phyloP scores from a whole-genome alignment of 2,888 invertebrate species.

The Drosophila kambysellisi region DNA sequence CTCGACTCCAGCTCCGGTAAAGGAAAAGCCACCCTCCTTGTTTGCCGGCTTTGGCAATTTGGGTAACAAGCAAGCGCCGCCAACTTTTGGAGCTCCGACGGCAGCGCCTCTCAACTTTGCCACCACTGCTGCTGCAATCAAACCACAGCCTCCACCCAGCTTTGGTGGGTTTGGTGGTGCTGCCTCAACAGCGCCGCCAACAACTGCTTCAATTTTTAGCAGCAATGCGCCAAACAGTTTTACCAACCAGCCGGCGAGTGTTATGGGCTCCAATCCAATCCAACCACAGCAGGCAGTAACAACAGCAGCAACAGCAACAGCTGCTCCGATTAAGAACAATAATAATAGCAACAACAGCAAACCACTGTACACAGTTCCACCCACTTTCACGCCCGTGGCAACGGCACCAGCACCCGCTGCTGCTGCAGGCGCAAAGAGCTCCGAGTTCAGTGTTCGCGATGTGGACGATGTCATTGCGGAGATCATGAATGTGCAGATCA shows the following conservation, averaged over 20 bases:
- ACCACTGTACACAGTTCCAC: slow-evolving; percentile 80
- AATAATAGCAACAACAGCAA: slow-evolving; percentile 45
- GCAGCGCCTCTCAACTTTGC: slow-evolving; percentile 44
- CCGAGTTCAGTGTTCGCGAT: slow-evolving; percentile 48
- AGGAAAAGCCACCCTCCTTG: slow-evolving; percentile 66
- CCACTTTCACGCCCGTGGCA: slow-evolving; percentile 75
- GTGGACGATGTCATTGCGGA: slow-evolving; percentile 86
- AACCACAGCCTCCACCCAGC: slow-evolving; percentile 38
- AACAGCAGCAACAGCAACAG: neutral
- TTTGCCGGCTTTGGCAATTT: slow-evolving; percentile 54
- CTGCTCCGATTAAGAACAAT: slow-evolving; percentile 4
- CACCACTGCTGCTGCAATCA: slow-evolving; percentile 35
- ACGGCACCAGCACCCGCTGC: slow-evolving; percentile 10
- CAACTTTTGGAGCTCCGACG: slow-evolving; percentile 19
- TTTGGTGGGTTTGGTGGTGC: slow-evolving; percentile 48
- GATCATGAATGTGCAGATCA: slow-evolving; percentile 88
- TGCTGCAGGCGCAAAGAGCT: slow-evolving; percentile 14
- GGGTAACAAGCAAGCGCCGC: slow-evolving; percentile 16
- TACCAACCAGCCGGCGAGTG: slow-evolving; percentile 1
- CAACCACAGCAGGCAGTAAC: neutral
- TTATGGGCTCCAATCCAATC: neutral
- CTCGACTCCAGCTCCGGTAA: slow-evolving; percentile 80
- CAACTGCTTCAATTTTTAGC: slow-evolving; percentile 19
- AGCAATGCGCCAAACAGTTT: slow-evolving; percentile 7
- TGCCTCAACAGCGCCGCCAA: slow-evolving; percentile 1